These are phyloP conservation scores for Cheilosia pagana DNA, from an alignment of 2,888 invertebrate genomes.

Conservation along the genomic window DNA sequence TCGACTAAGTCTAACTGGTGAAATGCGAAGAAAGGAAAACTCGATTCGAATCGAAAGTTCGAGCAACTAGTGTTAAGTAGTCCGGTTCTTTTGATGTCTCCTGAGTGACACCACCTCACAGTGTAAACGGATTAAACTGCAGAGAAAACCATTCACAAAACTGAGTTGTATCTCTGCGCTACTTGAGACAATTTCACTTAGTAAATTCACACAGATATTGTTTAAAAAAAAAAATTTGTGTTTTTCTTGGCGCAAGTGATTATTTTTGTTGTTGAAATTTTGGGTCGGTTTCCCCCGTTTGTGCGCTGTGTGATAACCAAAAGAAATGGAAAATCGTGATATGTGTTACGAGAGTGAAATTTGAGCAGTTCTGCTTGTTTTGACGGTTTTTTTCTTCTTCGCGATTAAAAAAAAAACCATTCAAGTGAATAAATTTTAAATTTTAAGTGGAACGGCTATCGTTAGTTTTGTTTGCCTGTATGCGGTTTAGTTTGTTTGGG, in stretches of 20 bases:
- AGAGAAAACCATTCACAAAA: constrained; percentile 49
- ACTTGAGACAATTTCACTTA: constrained; percentile 31
- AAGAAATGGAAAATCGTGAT: constrained; percentile 56
- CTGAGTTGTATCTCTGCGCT: constrained; percentile 38
- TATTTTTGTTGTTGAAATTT: constrained; percentile 19
- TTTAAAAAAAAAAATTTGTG: not conserved
- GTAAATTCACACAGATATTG: not conserved
- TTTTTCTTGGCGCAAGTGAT: constrained; percentile 23
- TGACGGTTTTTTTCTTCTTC: not conserved
- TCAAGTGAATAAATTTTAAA: constrained; percentile 45
- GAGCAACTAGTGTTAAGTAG: constrained; percentile 35
- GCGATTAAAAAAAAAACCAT: constrained; percentile 21
- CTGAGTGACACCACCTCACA: constrained; percentile 32
- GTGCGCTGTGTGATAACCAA: constrained; percentile 23
- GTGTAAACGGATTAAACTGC: constrained; percentile 54
- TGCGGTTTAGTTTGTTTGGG: not conserved
- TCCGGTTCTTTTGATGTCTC: constrained; percentile 48
- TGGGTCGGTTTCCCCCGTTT: constrained; percentile 12
- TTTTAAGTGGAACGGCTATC: constrained; percentile 53
- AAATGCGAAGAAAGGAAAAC: constrained; percentile 74
- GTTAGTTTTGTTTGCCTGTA: constrained; percentile 24
- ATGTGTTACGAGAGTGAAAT: constrained; percentile 65
- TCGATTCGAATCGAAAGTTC: constrained; percentile 70
- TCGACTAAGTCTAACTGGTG: constrained; percentile 45
- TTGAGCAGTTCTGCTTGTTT: constrained; percentile 52